phyloP scores from a whole-genome alignment of 2,888 invertebrate genomes.

The Xanthorhoe designata region DNA sequence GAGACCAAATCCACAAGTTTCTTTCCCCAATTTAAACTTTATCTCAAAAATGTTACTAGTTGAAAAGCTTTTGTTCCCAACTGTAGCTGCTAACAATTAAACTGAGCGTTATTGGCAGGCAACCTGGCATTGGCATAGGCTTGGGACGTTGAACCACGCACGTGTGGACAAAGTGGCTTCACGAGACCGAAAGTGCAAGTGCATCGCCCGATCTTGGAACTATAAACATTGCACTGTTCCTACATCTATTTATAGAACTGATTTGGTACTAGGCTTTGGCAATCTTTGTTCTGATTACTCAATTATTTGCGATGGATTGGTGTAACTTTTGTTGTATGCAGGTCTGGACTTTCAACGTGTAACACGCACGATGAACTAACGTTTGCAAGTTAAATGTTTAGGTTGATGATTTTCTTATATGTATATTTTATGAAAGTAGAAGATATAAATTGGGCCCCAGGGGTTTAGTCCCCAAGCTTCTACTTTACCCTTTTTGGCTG shows the following conservation, averaged over 20 bases:
- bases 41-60: constrained; percentile 10
- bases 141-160: constrained; percentile 68
- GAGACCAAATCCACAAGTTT: background rate
- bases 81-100: constrained; percentile 33
- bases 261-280: background rate
- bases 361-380: background rate
- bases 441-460: background rate
- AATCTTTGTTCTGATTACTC: background rate
- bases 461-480: background rate
- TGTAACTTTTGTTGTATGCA: background rate
- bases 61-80: constrained; percentile 11
- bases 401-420: background rate
- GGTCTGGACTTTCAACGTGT: background rate
- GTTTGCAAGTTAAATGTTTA: background rate
- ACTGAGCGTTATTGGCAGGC: constrained; percentile 58
- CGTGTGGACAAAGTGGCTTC: constrained; percentile 50
- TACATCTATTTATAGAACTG: constrained; percentile 11
- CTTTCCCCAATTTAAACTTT: background rate
- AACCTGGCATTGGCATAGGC: constrained; percentile 78
- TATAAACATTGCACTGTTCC: constrained; percentile 19
- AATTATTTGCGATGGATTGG: background rate
- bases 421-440: no score
- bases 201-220: constrained; percentile 48
- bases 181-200: constrained; percentile 67
- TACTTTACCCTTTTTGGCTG: background rate